These are phyloP conservation scores for Teleogryllus occipitalis DNA, from an alignment of 1,140 invertebrate species.

Conservation along the genomic window DNA sequence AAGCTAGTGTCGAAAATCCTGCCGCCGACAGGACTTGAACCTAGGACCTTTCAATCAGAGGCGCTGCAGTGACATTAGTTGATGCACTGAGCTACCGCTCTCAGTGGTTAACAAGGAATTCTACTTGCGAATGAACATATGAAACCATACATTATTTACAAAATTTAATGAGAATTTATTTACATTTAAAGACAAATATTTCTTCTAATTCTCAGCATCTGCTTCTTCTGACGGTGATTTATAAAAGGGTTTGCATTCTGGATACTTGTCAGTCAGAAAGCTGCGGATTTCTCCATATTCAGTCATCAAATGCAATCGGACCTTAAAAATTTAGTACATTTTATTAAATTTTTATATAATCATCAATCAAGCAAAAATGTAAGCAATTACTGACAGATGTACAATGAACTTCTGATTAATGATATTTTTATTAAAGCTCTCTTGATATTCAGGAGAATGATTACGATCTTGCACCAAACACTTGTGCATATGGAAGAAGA, in stretches of 20 bases:
- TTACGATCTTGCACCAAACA: not conserved
- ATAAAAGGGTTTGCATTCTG: slow-evolving; percentile 43
- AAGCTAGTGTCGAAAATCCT: too few relatives aligned
- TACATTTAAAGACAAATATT: too few relatives aligned
- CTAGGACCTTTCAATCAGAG: too few relatives aligned
- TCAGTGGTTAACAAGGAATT: too few relatives aligned
- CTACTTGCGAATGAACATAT: too few relatives aligned
- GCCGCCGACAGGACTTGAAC: too few relatives aligned
- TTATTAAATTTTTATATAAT: slow-evolving; percentile 6
- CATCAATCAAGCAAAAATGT: not conserved
- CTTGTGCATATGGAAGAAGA: not conserved
- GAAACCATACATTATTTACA: too few relatives aligned
- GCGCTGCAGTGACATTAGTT: too few relatives aligned
- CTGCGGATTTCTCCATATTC: slow-evolving; percentile 63
- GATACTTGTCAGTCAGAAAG: slow-evolving; percentile 67
- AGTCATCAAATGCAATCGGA: slow-evolving; percentile 47
- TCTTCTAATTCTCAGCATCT: too few relatives aligned
- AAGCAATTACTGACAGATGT: not conserved
- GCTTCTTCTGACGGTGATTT: not conserved
- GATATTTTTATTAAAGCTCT: not conserved
- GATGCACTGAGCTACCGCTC: too few relatives aligned
- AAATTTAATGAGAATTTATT: too few relatives aligned
- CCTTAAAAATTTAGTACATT: slow-evolving; percentile 29
- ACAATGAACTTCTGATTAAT: not conserved
- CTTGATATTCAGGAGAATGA: too few relatives aligned